Conservation (phyloP, 2,113 vertebrate genomes). For the Corydoras maculifer region DNA sequence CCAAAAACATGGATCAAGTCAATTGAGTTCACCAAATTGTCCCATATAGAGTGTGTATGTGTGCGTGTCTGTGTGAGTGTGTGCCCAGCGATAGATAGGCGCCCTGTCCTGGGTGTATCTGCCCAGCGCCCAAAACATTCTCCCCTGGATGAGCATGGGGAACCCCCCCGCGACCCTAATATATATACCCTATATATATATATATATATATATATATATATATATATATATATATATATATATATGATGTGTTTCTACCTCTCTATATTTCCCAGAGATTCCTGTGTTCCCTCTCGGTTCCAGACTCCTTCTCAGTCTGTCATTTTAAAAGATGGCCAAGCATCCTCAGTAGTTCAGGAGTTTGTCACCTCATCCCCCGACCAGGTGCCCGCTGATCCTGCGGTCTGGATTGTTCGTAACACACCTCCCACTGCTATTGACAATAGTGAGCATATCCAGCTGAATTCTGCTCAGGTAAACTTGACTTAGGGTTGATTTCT, state of each 20-base stretch:
- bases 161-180: too few relatives aligned
- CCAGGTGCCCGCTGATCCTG: conserved; percentile 31
- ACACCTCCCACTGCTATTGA: conserved; percentile 68
- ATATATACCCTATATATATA: too few relatives aligned
- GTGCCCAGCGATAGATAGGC: too few relatives aligned
- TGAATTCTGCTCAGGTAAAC: conserved; percentile 75
- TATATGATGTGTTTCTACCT: neutral
- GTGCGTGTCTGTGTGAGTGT: too few relatives aligned
- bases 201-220: neutral
- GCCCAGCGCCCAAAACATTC: too few relatives aligned
- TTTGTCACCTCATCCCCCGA: conserved; percentile 48
- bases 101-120: too few relatives aligned
- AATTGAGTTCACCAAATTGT: too few relatives aligned
- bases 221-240: neutral
- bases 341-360: neutral
- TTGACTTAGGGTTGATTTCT: too few relatives aligned
- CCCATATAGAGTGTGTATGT: too few relatives aligned
- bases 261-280: conserved; percentile 52
- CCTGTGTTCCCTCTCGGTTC: conserved; percentile 84
- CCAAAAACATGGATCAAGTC: too few relatives aligned
- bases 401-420: conserved; percentile 44
- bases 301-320: conserved; percentile 80
- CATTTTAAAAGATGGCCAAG: conserved; percentile 74
- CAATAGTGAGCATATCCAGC: conserved; percentile 68
- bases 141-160: too few relatives aligned